phyloP scores from a whole-genome alignment of 1,140 invertebrate genomes.

The Leucophenga varia region DNA sequence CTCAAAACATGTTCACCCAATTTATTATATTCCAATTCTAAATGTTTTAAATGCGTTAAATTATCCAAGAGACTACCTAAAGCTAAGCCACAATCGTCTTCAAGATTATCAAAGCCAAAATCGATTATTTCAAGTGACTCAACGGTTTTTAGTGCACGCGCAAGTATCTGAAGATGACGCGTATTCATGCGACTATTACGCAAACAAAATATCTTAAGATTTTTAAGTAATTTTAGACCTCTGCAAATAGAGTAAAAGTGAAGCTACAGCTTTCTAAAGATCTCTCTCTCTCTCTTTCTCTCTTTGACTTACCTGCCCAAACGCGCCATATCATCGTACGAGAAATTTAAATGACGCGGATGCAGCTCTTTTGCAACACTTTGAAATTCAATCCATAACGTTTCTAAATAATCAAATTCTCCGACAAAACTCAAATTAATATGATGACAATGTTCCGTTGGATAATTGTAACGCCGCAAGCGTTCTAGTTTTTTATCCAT shows the following conservation, averaged over 20 bases:
- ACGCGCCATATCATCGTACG: slow-evolving; percentile 5
- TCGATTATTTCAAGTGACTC: slow-evolving; percentile 9
- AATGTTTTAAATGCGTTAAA: neutral
- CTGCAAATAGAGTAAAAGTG: slow-evolving; percentile 1
- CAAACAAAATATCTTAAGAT: slow-evolving; percentile 9
- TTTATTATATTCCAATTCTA: slow-evolving; percentile 12
- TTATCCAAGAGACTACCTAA: slow-evolving; percentile 4
- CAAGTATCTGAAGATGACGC: slow-evolving; percentile 1
- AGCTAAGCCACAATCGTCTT: slow-evolving; percentile 10
- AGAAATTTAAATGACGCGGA: slow-evolving; percentile 9
- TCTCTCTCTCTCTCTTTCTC: too few relatives aligned
- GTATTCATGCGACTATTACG: slow-evolving; percentile 15
- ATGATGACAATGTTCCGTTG: slow-evolving; percentile 13
- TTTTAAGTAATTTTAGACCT: slow-evolving; percentile 2
- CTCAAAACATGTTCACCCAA: slow-evolving; percentile 1
- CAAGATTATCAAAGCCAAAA: slow-evolving; percentile 9
- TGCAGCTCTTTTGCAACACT: slow-evolving; percentile 7
- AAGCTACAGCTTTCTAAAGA: too few relatives aligned
- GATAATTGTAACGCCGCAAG: slow-evolving; percentile 1
- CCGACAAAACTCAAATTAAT: slow-evolving; percentile 9
- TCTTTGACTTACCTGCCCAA: slow-evolving; percentile 16
- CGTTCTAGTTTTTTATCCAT: neutral
- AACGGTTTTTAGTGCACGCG: neutral
- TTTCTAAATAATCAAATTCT: slow-evolving; percentile 3
- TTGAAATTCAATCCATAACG: slow-evolving; percentile 10